A percentile compares a stretch with the other conserved stretches of the same genome.
Evolutionary conservation across 2,797 vertebrate genomes (phyloP).

Genomic region (Chromobotia macracanthus): DNA sequence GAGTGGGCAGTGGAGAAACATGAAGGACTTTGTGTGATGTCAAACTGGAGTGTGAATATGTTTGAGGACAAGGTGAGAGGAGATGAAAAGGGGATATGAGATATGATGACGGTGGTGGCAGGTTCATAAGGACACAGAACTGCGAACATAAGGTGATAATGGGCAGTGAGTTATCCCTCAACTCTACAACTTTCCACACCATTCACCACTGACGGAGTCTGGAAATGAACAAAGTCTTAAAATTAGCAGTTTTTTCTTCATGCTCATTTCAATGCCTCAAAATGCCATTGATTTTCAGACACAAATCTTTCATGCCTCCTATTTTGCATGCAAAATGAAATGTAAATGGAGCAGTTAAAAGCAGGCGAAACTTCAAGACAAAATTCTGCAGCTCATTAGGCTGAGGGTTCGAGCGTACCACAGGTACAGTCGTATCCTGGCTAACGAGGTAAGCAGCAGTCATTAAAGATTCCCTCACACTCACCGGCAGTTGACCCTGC

Average conservation of each 20-base stretch:
- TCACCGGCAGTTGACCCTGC: slow-evolving; percentile 33
- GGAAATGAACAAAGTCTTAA: slow-evolving; percentile 13
- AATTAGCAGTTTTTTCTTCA: not conserved
- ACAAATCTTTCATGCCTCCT: slow-evolving; percentile 27
- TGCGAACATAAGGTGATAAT: slow-evolving; percentile 55
- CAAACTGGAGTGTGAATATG: slow-evolving; percentile 15
- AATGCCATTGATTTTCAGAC: slow-evolving; percentile 14
- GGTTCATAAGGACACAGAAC: slow-evolving; percentile 35
- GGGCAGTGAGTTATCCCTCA: slow-evolving; percentile 38
- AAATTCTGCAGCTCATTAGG: slow-evolving; percentile 34
- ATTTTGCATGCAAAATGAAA: slow-evolving; percentile 42
- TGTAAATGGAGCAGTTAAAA: slow-evolving; percentile 28
- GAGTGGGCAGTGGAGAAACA: not conserved
- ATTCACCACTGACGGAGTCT: slow-evolving; percentile 8
- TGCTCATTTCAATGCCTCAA: slow-evolving; percentile 18
- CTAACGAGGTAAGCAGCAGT: slow-evolving; percentile 43
- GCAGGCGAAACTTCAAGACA: slow-evolving; percentile 37
- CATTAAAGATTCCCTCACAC: slow-evolving; percentile 47
- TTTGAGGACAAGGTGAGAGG: not conserved
- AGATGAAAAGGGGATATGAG: not conserved
- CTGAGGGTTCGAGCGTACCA: slow-evolving; percentile 25
- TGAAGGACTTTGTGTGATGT: not conserved
- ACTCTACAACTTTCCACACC: not conserved
- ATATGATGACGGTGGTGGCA: not conserved
- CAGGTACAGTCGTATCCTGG: slow-evolving; percentile 27